phyloP scores from a whole-genome alignment of 2,113 vertebrate genomes.

The Triplophysa tibetana region DNA sequence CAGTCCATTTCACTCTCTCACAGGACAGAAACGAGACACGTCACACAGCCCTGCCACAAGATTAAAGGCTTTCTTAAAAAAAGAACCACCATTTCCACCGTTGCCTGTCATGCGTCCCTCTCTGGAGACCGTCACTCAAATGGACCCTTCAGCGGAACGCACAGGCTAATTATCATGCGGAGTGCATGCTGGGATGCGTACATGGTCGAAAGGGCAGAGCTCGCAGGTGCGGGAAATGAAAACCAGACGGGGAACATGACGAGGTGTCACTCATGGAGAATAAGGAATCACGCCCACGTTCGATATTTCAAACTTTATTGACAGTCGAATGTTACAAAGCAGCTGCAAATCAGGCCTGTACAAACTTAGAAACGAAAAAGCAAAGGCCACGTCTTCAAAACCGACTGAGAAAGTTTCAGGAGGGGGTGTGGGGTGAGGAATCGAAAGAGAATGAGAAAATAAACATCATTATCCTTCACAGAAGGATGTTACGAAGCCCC shows the following conservation, averaged over 20 bases:
- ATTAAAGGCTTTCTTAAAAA: conserved; percentile 30
- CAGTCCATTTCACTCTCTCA: not conserved
- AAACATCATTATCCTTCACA: conserved; percentile 73
- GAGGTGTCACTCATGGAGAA: not conserved
- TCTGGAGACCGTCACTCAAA: not conserved
- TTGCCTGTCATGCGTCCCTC: not conserved
- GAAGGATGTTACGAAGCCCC: conserved; percentile 67
- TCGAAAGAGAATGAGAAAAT: conserved; percentile 42
- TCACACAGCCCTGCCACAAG: not conserved
- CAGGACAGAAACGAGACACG: conserved; percentile 3
- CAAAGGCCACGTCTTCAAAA: conserved; percentile 64
- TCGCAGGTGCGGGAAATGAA: conserved; percentile 39
- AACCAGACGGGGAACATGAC: conserved; percentile 21
- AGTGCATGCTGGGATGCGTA: not conserved
- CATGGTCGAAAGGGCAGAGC: not conserved
- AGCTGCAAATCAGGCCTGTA: conserved; percentile 60
- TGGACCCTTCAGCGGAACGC: not conserved
- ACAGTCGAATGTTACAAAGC: conserved; percentile 67
- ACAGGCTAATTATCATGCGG: conserved; percentile 13
- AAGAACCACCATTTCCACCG: not conserved
- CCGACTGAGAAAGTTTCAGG: conserved; percentile 40
- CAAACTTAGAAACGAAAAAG: conserved; percentile 62
- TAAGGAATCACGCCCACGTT: not conserved
- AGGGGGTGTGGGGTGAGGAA: conserved; percentile 19
- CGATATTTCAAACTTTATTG: conserved; percentile 69